Evolutionary conservation across 2,113 vertebrate genomes (phyloP).

Genomic region (Scytalopus superciliaris): DNA sequence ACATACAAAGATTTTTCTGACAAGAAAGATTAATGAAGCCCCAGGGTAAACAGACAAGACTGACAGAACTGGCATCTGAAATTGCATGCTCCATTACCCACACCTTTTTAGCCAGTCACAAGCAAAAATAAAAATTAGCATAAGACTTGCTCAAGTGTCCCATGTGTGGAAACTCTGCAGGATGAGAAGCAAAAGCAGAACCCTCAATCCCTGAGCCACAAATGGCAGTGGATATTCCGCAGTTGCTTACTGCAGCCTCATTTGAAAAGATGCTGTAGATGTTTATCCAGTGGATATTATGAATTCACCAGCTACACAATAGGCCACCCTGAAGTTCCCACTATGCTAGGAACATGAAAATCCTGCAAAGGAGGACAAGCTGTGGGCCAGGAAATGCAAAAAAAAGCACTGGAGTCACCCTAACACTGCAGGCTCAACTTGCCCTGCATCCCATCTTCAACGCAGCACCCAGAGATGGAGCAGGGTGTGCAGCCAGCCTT

Average conservation of each 20-base stretch:
- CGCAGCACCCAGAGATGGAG: neutral
- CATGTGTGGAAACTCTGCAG: neutral
- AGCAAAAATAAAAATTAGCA: neutral
- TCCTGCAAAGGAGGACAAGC: neutral
- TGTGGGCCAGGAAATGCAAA: neutral
- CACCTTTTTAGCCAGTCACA: neutral
- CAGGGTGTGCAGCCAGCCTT: neutral
- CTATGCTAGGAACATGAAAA: neutral
- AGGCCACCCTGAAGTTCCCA: slow-evolving; percentile 43
- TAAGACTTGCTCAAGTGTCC: neutral
- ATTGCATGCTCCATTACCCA: neutral
- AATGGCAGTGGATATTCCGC: neutral
- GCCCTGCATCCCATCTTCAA: neutral
- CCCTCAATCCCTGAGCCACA: neutral
- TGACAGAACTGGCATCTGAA: neutral
- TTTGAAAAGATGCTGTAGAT: slow-evolving; percentile 34
- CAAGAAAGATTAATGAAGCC: neutral
- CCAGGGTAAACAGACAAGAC: neutral
- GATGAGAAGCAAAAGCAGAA: neutral
- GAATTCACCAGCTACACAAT: slow-evolving; percentile 45
- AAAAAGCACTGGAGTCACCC: neutral
- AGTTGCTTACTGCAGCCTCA: neutral
- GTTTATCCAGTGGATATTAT: slow-evolving; percentile 36
- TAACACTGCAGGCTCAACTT: neutral
- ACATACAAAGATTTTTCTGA: neutral